Percentiles rank a stretch among this genome's conserved stretches.
Conservation (phyloP, 1,140 invertebrate genomes). For the Drosophila tani region DNA sequence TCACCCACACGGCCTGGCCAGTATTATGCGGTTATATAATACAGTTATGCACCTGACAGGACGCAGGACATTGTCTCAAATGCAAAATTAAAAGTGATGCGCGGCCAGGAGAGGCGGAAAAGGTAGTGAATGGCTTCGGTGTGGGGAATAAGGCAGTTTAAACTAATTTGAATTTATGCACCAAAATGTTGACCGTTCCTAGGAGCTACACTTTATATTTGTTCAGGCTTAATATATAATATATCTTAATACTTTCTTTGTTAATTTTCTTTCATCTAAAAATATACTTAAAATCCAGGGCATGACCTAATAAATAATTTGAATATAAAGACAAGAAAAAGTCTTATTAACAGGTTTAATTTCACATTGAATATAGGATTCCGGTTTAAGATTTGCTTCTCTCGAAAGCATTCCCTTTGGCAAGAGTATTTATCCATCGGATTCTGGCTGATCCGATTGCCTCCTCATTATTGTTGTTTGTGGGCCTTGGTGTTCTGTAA, state of each 20-base stretch:
- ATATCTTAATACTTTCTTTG: too few relatives aligned
- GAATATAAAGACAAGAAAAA: too few relatives aligned
- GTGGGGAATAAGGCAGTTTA: conserved; percentile 20
- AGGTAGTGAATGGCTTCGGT: background rate
- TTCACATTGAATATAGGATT: background rate
- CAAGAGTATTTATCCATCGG: conserved; percentile 44
- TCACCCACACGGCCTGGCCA: conserved; percentile 9
- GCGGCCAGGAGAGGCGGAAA: conserved; percentile 11
- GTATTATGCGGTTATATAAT: conserved; percentile 50
- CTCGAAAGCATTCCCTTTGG: background rate
- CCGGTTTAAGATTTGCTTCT: background rate
- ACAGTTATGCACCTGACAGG: conserved; percentile 67
- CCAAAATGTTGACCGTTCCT: conserved; percentile 25
- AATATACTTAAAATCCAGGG: background rate
- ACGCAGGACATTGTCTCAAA: conserved; percentile 68
- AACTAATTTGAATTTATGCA: conserved; percentile 79
- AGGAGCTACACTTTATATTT: background rate
- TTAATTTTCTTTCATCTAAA: background rate
- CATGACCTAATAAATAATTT: background rate
- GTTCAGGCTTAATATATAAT: too few relatives aligned
- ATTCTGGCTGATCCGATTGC: background rate
- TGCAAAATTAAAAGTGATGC: conserved; percentile 78
- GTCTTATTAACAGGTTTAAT: background rate
- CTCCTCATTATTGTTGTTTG: conserved; percentile 71
- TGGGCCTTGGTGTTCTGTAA: conserved; percentile 67